phyloP scores from a whole-genome alignment of 2,113 vertebrate genomes.

The Cisticola juncidis region DNA sequence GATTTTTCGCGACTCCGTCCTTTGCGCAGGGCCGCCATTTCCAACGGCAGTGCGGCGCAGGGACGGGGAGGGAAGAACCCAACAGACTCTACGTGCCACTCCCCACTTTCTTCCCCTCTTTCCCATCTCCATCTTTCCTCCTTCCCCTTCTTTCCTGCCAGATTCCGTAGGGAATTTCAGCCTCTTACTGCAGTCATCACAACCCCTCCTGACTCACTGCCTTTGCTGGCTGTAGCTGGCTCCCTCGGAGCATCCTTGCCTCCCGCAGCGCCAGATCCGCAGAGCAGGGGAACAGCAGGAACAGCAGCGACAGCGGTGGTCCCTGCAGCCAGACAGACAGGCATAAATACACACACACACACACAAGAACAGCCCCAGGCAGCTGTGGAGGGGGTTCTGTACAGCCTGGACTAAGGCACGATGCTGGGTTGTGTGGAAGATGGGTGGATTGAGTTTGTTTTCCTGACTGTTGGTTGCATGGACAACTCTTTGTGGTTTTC shows the following conservation, averaged over 20 bases:
- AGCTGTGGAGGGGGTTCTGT: neutral
- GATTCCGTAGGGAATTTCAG: conserved; percentile 47
- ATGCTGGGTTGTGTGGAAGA: neutral
- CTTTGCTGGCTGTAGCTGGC: conserved; percentile 61
- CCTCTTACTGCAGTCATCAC: conserved; percentile 45
- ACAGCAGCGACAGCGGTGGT: conserved; percentile 13
- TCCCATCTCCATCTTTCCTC: neutral
- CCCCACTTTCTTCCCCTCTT: neutral
- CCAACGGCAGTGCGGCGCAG: neutral
- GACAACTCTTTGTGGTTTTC: neutral
- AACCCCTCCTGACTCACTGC: conserved; percentile 51
- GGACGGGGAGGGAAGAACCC: neutral
- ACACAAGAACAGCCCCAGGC: neutral
- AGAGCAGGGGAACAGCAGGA: conserved; percentile 68
- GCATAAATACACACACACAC: neutral
- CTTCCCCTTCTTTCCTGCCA: conserved; percentile 2
- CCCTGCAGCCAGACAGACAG: conserved; percentile 35
- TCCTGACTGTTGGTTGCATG: fast-evolving
- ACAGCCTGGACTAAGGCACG: neutral
- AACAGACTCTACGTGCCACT: neutral
- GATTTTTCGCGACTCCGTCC: neutral
- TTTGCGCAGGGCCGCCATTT: conserved; percentile 43
- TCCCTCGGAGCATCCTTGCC: conserved; percentile 61
- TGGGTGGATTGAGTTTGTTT: neutral
- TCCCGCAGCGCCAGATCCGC: conserved; percentile 72